Percentiles rank a stretch among this genome's conserved stretches.
phyloP scores from a whole-genome alignment of 1,140 invertebrate species.

The Cephus cinctus region DNA sequence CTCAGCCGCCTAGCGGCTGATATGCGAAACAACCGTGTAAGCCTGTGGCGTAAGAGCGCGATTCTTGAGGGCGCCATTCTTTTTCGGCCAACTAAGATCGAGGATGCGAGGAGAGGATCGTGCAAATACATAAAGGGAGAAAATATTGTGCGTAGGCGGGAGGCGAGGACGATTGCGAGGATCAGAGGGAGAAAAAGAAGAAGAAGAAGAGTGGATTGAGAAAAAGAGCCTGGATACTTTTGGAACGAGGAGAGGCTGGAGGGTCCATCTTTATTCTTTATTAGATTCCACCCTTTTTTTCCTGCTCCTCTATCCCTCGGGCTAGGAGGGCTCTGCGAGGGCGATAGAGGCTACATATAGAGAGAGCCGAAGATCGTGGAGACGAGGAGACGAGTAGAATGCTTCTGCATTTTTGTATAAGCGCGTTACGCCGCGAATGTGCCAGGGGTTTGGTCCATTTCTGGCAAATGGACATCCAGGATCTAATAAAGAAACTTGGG shows the following conservation, averaged over 20 bases:
- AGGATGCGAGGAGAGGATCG: constrained; percentile 4
- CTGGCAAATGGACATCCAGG: constrained; percentile 31
- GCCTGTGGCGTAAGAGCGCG: neutral
- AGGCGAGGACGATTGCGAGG: too few species aligned
- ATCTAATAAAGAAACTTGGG: constrained; percentile 45
- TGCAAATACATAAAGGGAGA: constrained; percentile 3
- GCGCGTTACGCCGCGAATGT: neutral
- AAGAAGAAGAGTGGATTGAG: constrained; percentile 20
- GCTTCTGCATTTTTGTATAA: too few species aligned
- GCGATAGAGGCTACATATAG: too few species aligned
- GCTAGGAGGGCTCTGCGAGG: too few species aligned
- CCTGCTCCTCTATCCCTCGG: neutral
- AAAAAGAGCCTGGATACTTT: constrained; percentile 16
- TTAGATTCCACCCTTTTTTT: constrained; percentile 20
- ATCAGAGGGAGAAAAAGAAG: constrained; percentile 16
- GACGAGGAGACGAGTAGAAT: too few species aligned
- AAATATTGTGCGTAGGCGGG: neutral
- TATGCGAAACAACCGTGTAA: neutral
- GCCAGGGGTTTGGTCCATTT: constrained; percentile 23
- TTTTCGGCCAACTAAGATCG: too few species aligned
- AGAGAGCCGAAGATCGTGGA: too few species aligned
- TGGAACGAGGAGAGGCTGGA: constrained; percentile 12
- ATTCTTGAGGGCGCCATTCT: too few species aligned
- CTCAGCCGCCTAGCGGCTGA: neutral
- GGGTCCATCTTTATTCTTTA: constrained; percentile 28